Evolutionary conservation across 1,140 invertebrate species (phyloP).

Genomic region (Rhopalosiphum padi): DNA sequence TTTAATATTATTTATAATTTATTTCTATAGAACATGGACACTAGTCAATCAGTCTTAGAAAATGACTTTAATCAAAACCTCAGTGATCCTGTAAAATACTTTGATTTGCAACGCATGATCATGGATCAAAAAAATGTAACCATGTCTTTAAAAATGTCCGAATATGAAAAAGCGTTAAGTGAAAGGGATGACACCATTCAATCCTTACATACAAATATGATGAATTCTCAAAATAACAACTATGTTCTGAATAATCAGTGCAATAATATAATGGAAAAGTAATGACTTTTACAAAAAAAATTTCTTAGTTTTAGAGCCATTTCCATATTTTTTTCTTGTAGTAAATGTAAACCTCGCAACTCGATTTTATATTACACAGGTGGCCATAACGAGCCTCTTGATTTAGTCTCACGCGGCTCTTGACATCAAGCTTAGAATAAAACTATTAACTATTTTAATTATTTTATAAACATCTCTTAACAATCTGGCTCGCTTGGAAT

Average conservation of each 20-base stretch:
- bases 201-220: conserved; percentile 17
- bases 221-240: conserved; percentile 23
- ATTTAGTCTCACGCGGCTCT: no score
- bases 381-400: no score
- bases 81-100: neutral
- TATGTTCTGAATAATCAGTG: neutral
- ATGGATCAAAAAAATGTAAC: conserved; percentile 28
- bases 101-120: conserved; percentile 25
- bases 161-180: conserved; percentile 16
- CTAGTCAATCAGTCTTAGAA: neutral
- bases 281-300: neutral
- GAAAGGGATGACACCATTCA: conserved; percentile 25
- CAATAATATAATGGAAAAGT: conserved; percentile 27
- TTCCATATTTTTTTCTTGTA: neutral
- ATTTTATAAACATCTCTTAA: no score
- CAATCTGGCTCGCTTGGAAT: no score
- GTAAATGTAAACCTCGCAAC: no score
- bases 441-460: no score
- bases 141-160: conserved; percentile 10
- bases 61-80: neutral
- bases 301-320: neutral
- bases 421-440: no score
- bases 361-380: no score
- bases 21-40: neutral
- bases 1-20: neutral